Conservation (phyloP, 2,888 invertebrate species). For the Drosophila austrosaltans region DNA sequence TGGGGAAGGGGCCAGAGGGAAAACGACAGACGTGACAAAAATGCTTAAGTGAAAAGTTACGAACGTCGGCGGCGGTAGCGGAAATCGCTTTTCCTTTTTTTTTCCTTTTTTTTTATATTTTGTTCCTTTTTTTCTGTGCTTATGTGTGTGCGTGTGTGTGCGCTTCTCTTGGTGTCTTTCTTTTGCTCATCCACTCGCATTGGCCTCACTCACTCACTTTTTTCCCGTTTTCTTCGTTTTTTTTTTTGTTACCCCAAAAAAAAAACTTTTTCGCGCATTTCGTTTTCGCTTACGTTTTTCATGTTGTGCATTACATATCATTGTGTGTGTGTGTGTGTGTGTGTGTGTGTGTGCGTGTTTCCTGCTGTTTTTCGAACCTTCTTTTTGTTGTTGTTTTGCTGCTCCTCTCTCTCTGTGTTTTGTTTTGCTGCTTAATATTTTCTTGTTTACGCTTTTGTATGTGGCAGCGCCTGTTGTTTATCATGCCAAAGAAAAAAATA, state of each 20-base stretch:
- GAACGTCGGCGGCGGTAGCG: conserved; percentile 55
- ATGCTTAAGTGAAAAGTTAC: conserved; percentile 77
- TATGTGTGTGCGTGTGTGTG: conserved; percentile 4
- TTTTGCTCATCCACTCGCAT: background rate
- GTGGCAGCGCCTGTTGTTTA: conserved; percentile 56
- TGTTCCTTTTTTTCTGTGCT: conserved; percentile 24
- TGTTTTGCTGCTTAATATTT: conserved; percentile 71
- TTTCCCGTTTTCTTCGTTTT: conserved; percentile 22
- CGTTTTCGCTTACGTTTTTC: conserved; percentile 28
- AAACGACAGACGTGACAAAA: conserved; percentile 77
- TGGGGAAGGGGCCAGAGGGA: conserved; percentile 16
- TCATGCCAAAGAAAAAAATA: conserved; percentile 35
- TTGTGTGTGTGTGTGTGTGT: background rate
- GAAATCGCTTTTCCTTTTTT: conserved; percentile 63
- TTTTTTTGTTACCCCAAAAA: conserved; percentile 36
- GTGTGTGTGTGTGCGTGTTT: background rate
- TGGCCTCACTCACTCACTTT: background rate
- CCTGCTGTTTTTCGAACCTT: conserved; percentile 46
- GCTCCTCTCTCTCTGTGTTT: conserved; percentile 22
- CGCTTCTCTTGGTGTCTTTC: conserved; percentile 28
- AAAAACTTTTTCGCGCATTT: conserved; percentile 42
- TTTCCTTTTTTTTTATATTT: background rate
- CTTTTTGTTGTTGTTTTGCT: conserved; percentile 42
- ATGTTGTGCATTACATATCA: background rate
- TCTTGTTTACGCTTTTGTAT: conserved; percentile 71